These are phyloP conservation scores for Melanotaenia duboulayi DNA, from an alignment of 2,113 vertebrate species.

Conservation along the genomic window DNA sequence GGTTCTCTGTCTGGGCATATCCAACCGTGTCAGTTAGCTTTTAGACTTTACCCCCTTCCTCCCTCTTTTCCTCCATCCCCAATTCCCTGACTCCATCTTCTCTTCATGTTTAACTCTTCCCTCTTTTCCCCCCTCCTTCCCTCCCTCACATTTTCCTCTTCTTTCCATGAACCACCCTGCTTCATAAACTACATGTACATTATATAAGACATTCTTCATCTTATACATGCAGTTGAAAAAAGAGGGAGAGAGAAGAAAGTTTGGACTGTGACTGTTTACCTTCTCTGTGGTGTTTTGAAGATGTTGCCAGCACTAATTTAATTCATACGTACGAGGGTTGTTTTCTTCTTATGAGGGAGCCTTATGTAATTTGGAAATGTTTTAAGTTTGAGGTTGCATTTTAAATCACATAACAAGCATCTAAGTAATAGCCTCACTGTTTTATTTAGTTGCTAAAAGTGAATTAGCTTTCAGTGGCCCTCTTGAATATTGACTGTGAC, in stretches of 20 bases:
- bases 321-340: conserved; percentile 56
- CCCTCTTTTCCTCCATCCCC: conserved; percentile 38
- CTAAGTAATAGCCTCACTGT: conserved; percentile 6
- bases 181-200: conserved; percentile 39
- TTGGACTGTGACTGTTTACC: conserved; percentile 72
- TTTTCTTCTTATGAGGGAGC: conserved; percentile 27
- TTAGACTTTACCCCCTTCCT: conserved; percentile 63
- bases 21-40: conserved; percentile 75
- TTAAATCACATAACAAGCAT: conserved; percentile 18
- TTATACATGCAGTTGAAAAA: conserved; percentile 46
- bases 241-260: conserved; percentile 15
- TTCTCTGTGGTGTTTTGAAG: conserved; percentile 64
- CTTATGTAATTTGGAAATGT: conserved; percentile 60
- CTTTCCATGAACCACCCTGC: conserved; percentile 67
- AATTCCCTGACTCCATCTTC: conserved; percentile 57
- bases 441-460: conserved; percentile 29
- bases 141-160: conserved; percentile 47
- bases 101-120: conserved; percentile 31
- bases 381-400: conserved; percentile 47
- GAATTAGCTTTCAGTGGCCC: conserved; percentile 11
- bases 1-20: conserved; percentile 79
- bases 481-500: conserved; percentile 4
- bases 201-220: conserved; percentile 63
- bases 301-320: conserved; percentile 73
- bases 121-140: conserved; percentile 9